Evolutionary conservation across 1,140 invertebrate genomes (phyloP).

Genomic region (Drosophila trapezifrons): DNA sequence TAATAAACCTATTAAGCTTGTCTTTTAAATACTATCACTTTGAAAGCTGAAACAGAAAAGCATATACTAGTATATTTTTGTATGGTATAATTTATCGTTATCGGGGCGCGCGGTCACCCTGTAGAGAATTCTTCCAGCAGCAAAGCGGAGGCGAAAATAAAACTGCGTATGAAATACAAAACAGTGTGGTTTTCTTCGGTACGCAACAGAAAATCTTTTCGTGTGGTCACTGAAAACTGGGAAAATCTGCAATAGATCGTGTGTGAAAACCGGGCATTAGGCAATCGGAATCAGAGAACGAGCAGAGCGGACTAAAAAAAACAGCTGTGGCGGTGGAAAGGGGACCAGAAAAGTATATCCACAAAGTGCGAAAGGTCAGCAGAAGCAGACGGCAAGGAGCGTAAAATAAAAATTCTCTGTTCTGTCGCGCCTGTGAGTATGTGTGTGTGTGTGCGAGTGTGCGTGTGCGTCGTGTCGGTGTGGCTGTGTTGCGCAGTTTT

Average conservation of each 20-base stretch:
- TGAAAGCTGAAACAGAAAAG: no score
- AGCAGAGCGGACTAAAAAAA: neutral
- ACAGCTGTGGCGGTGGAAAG: conserved; percentile 30
- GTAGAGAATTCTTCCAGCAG: no score
- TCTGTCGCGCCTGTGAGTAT: conserved; percentile 38
- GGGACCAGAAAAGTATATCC: conserved; percentile 65
- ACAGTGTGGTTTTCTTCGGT: conserved; percentile 11
- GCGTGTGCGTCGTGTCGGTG: conserved; percentile 45
- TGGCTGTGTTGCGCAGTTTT: conserved; percentile 25
- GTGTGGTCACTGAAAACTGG: conserved; percentile 14
- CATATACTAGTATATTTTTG: no score
- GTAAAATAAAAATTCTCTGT: conserved; percentile 51
- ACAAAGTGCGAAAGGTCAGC: conserved; percentile 81
- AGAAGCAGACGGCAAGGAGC: conserved; percentile 56
- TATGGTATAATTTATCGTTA: no score
- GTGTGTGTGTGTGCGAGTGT: conserved; percentile 18
- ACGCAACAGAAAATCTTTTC: conserved; percentile 12
- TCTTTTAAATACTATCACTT: no score
- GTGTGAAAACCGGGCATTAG: conserved; percentile 4
- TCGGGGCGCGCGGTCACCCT: no score
- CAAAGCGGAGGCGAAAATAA: conserved; percentile 1
- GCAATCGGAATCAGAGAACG: conserved; percentile 1
- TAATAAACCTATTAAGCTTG: no score
- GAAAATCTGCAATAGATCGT: conserved; percentile 13
- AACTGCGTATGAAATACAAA: conserved; percentile 17